Base-by-base conservation (phyloP, 2,113 vertebrate species). In the Colaptes auratus region DNA sequence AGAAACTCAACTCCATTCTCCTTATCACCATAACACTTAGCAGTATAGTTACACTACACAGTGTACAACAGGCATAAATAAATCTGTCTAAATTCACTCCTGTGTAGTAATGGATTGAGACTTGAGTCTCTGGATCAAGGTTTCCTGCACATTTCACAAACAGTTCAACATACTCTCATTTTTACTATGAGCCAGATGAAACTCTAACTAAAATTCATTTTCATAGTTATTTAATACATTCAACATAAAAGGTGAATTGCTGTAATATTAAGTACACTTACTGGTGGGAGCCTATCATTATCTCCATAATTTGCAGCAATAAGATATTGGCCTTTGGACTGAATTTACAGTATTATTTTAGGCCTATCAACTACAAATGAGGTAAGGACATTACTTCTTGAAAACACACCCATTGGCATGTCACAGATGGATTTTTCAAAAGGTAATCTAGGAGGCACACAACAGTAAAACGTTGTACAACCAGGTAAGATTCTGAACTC, bases 291-390 rank as follows among this genome's bases (percentile, higher is more conserved):
- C 73, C 44, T 93, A 78, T n/a, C 48, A 92, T 83, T 75, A 86
- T 20, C 31, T 78, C 58, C n/a, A 16, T 64, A 75, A 92, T 90
- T 75, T 75, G 48, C 83, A 27, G 8, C 17, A 61, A 88, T 71
- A 81, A 1, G 1, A 53, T 50, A 78, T 0, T 69, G 61, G 61
- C 72, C 92, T 96, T 96, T 88, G 70, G 79, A 93, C 79, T 86
- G 69, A 78, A 90, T 83, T 71, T 94, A 42, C 6, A 33, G 42
- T 63, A 74, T 74, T 67, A 74, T 46, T 93, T 93, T 60, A 92
- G 25, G 61, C 75, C 72, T 81, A 53, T 78, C 53, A 71, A 70
- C 82, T 71, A 44, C 23, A 92, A 86, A 88, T 30, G 44, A 91
- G 33, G 58, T 33, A 53, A 92, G 44, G 44, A 56, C 12, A 67